A percentile compares a stretch with the other conserved stretches of the same genome.
phyloP scores from a whole-genome alignment of 2,113 vertebrate species.

The Lepidothrix coronata region DNA sequence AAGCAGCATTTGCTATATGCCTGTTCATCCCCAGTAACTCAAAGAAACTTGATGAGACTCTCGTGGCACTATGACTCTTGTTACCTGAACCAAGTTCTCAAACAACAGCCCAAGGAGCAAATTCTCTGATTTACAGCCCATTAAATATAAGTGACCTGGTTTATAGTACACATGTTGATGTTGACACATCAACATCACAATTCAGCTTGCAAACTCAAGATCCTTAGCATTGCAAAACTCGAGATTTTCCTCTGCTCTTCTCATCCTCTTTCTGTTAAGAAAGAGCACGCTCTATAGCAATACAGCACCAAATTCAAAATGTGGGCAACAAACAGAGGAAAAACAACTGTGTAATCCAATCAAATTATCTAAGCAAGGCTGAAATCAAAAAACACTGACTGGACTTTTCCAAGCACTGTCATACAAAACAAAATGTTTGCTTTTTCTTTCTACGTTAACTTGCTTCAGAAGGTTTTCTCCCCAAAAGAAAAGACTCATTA shows the following conservation, averaged over 20 bases:
- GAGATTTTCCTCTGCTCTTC: background rate
- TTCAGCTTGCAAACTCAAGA: background rate
- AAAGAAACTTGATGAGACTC: background rate
- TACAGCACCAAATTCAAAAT: background rate
- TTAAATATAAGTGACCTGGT: background rate
- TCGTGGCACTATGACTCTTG: background rate
- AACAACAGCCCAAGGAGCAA: background rate
- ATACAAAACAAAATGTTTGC: background rate
- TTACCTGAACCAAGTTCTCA: background rate
- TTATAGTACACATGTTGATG: background rate
- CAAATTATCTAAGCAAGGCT: background rate
- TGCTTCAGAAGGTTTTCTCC: background rate
- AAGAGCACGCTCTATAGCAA: background rate
- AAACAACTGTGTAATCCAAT: background rate
- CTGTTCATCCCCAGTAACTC: background rate
- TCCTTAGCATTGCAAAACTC: background rate
- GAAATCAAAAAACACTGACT: background rate
- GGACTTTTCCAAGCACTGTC: background rate
- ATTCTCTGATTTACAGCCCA: background rate
- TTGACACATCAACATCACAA: background rate
- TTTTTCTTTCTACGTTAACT: background rate
- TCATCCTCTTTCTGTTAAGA: background rate
- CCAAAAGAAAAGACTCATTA: background rate
- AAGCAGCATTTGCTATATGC: background rate
- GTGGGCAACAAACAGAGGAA: background rate